Evolutionary conservation across 2,797 vertebrate species (phyloP), one percentile per base, ranked within the genome.

Genomic region (Enteromius argenteus): DNA sequence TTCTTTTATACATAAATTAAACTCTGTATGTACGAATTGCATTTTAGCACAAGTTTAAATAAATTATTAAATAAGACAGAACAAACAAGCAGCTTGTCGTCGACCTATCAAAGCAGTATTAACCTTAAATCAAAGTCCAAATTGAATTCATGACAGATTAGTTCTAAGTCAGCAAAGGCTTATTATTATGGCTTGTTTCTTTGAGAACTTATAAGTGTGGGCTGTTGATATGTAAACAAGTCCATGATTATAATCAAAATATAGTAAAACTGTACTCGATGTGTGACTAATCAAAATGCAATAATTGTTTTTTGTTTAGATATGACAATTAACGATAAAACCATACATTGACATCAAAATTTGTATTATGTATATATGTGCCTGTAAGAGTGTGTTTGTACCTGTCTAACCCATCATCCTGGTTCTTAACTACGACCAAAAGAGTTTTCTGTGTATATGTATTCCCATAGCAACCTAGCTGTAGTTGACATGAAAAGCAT

Each of bases 401-500:
- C 81, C 53, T 66, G 69, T 78, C 75, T 39, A 32, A 89, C 58
- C 82, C 91, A 92, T 91, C 90, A 88, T 90, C 93, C 93, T 96
- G 96, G 95, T 96, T 94, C 95, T 95, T 96, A 95, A 96, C 96
- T 95, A 91, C 94, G 89, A 88, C 94, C 92, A 95, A 92, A 94
- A 95, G 95, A 97, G 96, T 94, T 94, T 96, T 88, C 96, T 95
- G 96, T 98, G 97, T 98, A 95, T 98, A 97, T 92, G 94, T 92
- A 95, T 97, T 95, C 93, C 97, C 96, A 96, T 98, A 94, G 96
- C 95, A 96, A 97, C 95, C 87, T 91, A 94, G 94, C 95, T 96
- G 96, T 96, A 96, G 96, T 97, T 98, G 96, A 96, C 97, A 96
- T 95, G 94, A 95, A 97, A 97, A 97, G 96, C 96, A 97, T 96